phyloP scores from a whole-genome alignment of 2,888 invertebrate genomes.

The Eubasilissa splendida region DNA sequence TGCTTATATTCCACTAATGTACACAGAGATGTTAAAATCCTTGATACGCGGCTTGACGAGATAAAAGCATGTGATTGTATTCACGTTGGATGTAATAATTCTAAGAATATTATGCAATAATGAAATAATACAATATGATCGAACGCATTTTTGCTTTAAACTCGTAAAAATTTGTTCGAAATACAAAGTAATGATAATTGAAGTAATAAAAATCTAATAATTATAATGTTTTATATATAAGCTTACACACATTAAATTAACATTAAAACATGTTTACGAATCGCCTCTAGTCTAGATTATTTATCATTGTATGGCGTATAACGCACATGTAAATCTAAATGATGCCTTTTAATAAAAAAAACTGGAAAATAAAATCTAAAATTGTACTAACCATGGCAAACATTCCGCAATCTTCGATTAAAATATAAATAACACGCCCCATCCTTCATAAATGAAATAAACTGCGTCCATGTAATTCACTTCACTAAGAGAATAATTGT shows the following conservation, averaged over 20 bases:
- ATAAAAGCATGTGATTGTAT: constrained; percentile 1
- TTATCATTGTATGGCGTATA: too few relatives aligned
- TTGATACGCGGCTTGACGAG: neutral
- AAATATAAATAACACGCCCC: constrained; percentile 29
- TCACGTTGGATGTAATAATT: too few relatives aligned
- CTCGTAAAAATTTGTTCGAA: neutral
- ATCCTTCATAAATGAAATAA: constrained; percentile 17
- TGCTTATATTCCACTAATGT: neutral
- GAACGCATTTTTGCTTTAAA: neutral
- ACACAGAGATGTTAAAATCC: neutral
- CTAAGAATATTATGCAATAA: too few relatives aligned
- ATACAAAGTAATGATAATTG: too few relatives aligned
- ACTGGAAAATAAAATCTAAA: neutral
- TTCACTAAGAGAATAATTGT: neutral
- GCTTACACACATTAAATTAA: too few relatives aligned
- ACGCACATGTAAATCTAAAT: too few relatives aligned
- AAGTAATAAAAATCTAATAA: too few relatives aligned
- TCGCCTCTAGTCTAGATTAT: too few relatives aligned
- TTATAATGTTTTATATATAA: too few relatives aligned
- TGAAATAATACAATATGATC: neutral
- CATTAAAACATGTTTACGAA: too few relatives aligned
- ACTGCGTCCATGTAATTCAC: constrained; percentile 5
- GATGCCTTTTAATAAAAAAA: too few relatives aligned
- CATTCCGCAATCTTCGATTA: neutral
- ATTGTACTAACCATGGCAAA: neutral